Percentiles rank a stretch among this genome's conserved stretches.
Conservation (phyloP, 2,888 invertebrate genomes). For the Noctua janthe region DNA sequence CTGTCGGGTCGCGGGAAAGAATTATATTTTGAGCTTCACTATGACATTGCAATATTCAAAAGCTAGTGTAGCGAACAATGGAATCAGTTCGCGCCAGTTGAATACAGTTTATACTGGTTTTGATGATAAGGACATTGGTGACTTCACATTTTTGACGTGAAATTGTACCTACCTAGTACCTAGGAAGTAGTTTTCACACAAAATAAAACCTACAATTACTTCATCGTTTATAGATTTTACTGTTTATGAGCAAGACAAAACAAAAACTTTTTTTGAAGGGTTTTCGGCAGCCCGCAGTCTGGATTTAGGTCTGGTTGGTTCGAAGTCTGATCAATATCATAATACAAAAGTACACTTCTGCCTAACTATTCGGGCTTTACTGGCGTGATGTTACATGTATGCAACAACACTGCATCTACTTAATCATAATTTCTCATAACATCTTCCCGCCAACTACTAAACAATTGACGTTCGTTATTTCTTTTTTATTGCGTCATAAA, state of each 20-base stretch:
- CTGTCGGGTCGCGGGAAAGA: constrained; percentile 6
- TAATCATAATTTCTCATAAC: neutral
- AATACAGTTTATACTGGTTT: constrained; percentile 42
- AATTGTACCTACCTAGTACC: no score
- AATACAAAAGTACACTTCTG: no score
- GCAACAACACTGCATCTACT: neutral
- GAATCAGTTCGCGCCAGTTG: constrained; percentile 35
- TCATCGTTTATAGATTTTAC: neutral
- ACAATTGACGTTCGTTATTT: constrained; percentile 46
- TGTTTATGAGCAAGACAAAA: neutral
- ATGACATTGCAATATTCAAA: constrained; percentile 36
- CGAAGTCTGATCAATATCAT: no score
- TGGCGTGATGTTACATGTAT: neutral
- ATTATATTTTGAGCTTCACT: constrained; percentile 27
- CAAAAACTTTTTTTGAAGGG: no score
- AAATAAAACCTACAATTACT: no score
- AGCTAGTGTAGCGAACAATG: constrained; percentile 37
- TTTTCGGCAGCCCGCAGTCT: no score
- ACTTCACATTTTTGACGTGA: constrained; percentile 5
- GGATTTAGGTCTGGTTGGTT: neutral
- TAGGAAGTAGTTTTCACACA: no score
- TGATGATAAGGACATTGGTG: constrained; percentile 2
- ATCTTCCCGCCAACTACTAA: constrained; percentile 16
- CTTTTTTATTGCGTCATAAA: constrained; percentile 56
- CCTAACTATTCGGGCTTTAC: no score